Evolutionary conservation across 2,888 invertebrate genomes (phyloP), one percentile per base, ranked within the genome.

Genomic region (Sinelater perroti): DNA sequence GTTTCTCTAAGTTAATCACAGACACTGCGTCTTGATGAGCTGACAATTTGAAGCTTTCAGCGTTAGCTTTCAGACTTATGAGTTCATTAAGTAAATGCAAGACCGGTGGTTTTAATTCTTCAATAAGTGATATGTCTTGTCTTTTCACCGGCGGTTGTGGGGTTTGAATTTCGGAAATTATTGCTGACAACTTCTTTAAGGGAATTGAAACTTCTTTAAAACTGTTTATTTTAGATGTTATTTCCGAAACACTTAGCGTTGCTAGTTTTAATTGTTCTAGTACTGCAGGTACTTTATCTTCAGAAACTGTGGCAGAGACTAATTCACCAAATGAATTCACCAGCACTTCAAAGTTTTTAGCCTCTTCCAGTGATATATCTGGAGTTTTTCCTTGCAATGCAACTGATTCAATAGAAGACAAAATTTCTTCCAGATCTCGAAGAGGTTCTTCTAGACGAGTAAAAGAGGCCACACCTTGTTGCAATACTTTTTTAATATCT

Each of bases 141-240:
- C 42, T 21, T 26, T 11, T 8, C n/a, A n/a, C n/a, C n/a, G n/a
- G n/a, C n/a, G n/a, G n/a, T n/a, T n/a, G n/a, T n/a, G n/a, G n/a
- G n/a, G n/a, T 26, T 33, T 45, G n/a, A 10, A 35, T 10, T 18
- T 42, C 30, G 4, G 8, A 14, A 6, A 56, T 31, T 7, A 11
- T 33, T n/a, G 44, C 30, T 33, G 21, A 24, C 1, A 57, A 24
- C 6, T 36, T 16, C 53, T 45, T 21, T 7, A 57, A 10, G 2
- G 57, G 51, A 31, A 31, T 8, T 3, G 38, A 2, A n/a, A 31
- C 20, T 11, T 24, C 13, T 54, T 57, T 18, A 11, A 46, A 35
- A 11, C 38, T 16, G 45, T 35, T 35, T 4, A 35, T 8, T 8
- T 26, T 30, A 1, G 20, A 2, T 16, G 45, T 6, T 36, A 10